Evolutionary conservation across 2,888 invertebrate genomes (phyloP).

Genomic region (Leucoptera coffeella): DNA sequence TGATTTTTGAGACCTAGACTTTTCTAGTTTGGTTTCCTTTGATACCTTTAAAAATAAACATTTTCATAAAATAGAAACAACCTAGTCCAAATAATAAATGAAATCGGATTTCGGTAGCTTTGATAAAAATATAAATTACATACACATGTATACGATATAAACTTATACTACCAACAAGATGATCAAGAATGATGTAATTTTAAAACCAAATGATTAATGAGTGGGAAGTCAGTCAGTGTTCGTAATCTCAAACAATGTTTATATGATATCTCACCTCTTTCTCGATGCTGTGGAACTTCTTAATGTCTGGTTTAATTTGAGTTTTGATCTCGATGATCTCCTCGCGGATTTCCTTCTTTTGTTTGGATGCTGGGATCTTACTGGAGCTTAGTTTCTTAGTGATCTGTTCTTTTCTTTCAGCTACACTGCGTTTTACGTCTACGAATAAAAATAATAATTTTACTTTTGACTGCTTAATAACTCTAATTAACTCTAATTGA

Average conservation of each 20-base stretch:
- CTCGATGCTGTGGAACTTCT: constrained; percentile 45
- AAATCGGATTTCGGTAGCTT: too few species aligned
- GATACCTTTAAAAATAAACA: constrained; percentile 16
- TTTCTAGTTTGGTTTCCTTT: constrained; percentile 32
- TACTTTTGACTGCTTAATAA: not conserved
- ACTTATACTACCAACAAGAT: not conserved
- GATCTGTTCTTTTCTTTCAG: constrained; percentile 71
- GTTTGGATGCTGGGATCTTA: constrained; percentile 66
- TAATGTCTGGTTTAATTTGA: constrained; percentile 55
- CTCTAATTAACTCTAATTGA: too few species aligned
- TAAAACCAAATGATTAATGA: too few species aligned
- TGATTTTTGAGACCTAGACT: constrained; percentile 30
- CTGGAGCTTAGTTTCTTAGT: constrained; percentile 66
- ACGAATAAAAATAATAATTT: constrained; percentile 3
- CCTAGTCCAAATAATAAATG: too few species aligned
- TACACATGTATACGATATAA: too few species aligned
- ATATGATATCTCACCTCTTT: constrained; percentile 43
- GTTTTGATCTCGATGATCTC: constrained; percentile 66
- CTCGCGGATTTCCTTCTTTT: constrained; percentile 67
- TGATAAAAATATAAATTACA: too few species aligned
- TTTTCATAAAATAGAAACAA: not conserved
- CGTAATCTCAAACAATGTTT: too few species aligned
- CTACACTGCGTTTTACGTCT: constrained; percentile 62
- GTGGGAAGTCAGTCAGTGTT: too few species aligned
- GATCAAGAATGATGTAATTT: too few species aligned